Base-by-base conservation (phyloP, 2,888 invertebrate genomes). In the Hyles lineata region DNA sequence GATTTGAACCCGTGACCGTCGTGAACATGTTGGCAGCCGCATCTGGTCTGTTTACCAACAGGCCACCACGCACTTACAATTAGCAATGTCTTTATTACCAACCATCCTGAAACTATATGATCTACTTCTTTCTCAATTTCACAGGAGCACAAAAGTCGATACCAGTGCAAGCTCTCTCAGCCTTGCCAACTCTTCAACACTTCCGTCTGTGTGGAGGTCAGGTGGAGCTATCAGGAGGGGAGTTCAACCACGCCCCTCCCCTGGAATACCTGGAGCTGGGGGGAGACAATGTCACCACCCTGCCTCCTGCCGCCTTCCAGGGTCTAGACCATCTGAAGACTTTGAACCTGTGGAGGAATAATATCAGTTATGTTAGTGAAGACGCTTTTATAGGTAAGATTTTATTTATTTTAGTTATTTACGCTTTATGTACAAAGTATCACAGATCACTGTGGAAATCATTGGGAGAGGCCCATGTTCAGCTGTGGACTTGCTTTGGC, bases 291-390 rank as follows among this genome's bases (percentile, higher is more conserved):
- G 58, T 83, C 0, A 60, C 19, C 0, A 58, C 29, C 0, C 52
- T 85, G 17, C 79, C 80, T 0, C 75, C 71, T 0, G 71, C 74
- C n/a, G n/a, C 79, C 0, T 83, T 89, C 72, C 6, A 11, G 0
- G 82, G 83, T 0, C 73, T 84, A 4, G 15, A 29, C 0, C 52
- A 71, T 0, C 73, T 89, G 21, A 23, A 32, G 0, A 58, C 4
- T 0, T 74, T 89, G 1, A 74, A 75, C 23, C 73, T 89, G 0
- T 78, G 77, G 72, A 32, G 67, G 0, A 88, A 88, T 69, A 25
- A 73, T 0, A 63, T 88, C 11, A 23, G 5, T 1, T 52, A 72
- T 3, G 50, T 85, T 29, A 76, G 75, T 0, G 70, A 59, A 0
- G 76, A 77, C 15, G 60, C 84, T 11, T 78, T 88, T 6, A 69